Base-by-base conservation (phyloP, 2,888 invertebrate genomes). In the Erannis defoliaria region DNA sequence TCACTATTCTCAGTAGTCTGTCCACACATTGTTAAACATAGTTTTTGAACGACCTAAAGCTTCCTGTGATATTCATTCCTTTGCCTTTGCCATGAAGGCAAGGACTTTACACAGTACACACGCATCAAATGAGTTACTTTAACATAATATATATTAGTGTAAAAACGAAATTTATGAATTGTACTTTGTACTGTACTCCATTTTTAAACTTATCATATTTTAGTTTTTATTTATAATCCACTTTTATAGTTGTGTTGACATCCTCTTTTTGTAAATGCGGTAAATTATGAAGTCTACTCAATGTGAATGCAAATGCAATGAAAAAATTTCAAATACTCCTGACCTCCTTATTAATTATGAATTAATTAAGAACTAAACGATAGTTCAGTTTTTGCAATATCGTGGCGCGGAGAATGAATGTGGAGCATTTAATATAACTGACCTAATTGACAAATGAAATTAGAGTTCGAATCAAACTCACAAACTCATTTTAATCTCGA, bases 371-470 rank as follows among this genome's bases (percentile, higher is more conserved):
- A n/a, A n/a, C n/a, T n/a, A n/a, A 26, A 14, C 26, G 31, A 12
- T 18, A 38, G 26, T 40, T 26, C 18, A 29, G 2, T 29, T 26
- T 51, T 51, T 31, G 40, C 45, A 38, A 46, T 46, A 46, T 46
- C 38, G 50, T n/a, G 45, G 23, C 9, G 48, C 35, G 37, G 38
- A 59, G 51, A 55, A 62, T 45, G 62, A 74, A 74, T 73, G 70
- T 46, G 64, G 67, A 63, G 64, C 69, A 62, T 62, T 66, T 73
- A 68, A 74, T 75, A 75, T 67, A 67, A 70, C 63, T 74, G 77
- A 55, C 69, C 75, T 67, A 76, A 68, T 71, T 74, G 49, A 70
- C 45, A 62, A 66, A 50, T 53, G 49, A 63, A 70, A 73, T 74
- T 67, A 62, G 67, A 57, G 57, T 40, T 62, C 45, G 33, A 63